A percentile compares a stretch with the other conserved stretches of the same genome.
Conservation (phyloP, 2,888 invertebrate species). For the Mythimna vitellina region DNA sequence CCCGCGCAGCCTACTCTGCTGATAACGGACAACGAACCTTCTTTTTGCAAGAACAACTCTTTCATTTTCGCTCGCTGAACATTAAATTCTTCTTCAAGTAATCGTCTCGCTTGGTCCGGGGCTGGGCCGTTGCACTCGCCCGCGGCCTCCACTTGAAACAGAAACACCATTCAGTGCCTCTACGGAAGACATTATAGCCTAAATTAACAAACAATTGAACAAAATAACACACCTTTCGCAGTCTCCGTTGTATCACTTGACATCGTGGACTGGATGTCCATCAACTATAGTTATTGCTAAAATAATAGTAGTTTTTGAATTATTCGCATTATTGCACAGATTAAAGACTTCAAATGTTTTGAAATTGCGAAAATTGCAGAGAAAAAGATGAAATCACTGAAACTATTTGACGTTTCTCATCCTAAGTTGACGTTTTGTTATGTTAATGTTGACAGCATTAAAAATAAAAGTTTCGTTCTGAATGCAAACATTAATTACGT, state of each 20-base stretch:
- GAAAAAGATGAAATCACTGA: slow-evolving; percentile 65
- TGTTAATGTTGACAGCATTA: slow-evolving; percentile 28
- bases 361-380: slow-evolving; percentile 55
- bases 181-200: slow-evolving; percentile 70
- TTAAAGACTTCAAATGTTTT: slow-evolving; percentile 43
- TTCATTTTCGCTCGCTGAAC: slow-evolving; percentile 97
- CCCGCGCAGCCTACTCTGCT: slow-evolving; percentile 62
- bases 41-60: slow-evolving; percentile 97
- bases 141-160: slow-evolving; percentile 85
- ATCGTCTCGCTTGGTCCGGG: slow-evolving; percentile 79
- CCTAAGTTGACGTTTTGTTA: background rate
- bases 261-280: slow-evolving; percentile 71
- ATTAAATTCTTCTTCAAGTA: slow-evolving; percentile 96
- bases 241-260: slow-evolving; percentile 78
- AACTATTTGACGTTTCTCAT: slow-evolving; percentile 62
- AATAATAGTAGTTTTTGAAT: slow-evolving; percentile 41
- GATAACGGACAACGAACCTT: slow-evolving; percentile 91
- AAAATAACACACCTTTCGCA: slow-evolving; percentile 83
- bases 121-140: slow-evolving; percentile 72
- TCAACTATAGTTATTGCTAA: slow-evolving; percentile 46
- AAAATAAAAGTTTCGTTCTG: slow-evolving; percentile 37
- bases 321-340: slow-evolving; percentile 61
- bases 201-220: slow-evolving; percentile 66
- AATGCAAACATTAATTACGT: background rate
- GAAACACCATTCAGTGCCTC: slow-evolving; percentile 85